phyloP scores from a whole-genome alignment of 2,113 vertebrate genomes.

The Macrotus californicus region DNA sequence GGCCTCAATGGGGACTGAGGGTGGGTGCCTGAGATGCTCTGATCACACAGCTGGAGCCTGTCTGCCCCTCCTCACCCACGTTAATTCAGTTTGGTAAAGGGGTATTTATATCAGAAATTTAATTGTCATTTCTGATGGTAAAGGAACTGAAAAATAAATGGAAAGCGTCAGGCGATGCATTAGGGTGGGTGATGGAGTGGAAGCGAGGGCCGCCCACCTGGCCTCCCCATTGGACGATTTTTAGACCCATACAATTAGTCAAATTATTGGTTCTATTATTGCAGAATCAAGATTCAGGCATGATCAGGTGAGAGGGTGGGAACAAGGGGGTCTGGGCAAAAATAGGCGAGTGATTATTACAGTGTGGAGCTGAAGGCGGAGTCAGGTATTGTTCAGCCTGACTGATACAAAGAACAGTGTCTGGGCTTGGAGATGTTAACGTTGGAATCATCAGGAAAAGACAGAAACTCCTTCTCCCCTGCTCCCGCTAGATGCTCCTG shows the following conservation, averaged over 20 bases:
- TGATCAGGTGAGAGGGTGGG: neutral
- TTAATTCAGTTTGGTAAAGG: conserved; percentile 33
- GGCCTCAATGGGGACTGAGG: neutral
- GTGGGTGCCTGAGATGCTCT: neutral
- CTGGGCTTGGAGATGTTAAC: neutral
- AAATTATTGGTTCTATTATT: neutral
- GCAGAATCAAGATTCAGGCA: neutral
- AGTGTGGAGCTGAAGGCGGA: neutral
- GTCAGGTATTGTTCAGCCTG: conserved; percentile 31
- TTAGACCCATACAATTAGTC: neutral
- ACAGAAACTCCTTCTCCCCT: neutral
- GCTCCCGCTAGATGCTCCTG: neutral
- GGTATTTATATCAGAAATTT: conserved; percentile 27
- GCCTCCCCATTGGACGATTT: neutral
- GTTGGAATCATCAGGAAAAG: neutral
- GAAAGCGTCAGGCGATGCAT: conserved; percentile 3
- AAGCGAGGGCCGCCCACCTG: neutral
- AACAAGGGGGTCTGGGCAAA: neutral
- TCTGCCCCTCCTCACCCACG: neutral
- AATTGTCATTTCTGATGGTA: conserved; percentile 43
- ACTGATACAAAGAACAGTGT: neutral
- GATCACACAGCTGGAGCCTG: neutral
- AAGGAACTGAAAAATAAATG: conserved; percentile 40
- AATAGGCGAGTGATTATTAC: neutral
- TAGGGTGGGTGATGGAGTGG: neutral